Evolutionary conservation across 2,113 vertebrate genomes (phyloP).

Genomic region (Atherinomorus stipes): DNA sequence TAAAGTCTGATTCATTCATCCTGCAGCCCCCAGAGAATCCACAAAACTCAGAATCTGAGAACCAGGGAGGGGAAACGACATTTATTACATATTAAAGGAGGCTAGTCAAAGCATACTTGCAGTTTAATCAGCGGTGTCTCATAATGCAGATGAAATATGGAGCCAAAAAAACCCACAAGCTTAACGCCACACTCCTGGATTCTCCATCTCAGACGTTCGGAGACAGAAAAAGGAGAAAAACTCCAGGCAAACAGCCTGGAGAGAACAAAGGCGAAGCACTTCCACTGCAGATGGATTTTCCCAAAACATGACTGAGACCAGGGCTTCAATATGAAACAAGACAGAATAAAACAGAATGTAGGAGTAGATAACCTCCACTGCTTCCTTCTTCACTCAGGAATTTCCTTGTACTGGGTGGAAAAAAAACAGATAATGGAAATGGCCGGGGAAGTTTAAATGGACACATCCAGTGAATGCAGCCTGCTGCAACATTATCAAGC

Average conservation of each 20-base stretch:
- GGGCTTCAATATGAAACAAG: constrained; percentile 39
- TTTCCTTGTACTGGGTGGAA: neutral
- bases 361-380: constrained; percentile 21
- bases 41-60: constrained; percentile 62
- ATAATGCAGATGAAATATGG: constrained; percentile 70
- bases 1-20: constrained; percentile 70
- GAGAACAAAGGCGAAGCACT: constrained; percentile 66
- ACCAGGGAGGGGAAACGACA: constrained; percentile 30
- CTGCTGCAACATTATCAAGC: constrained; percentile 61
- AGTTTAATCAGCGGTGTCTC: constrained; percentile 72
- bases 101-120: constrained; percentile 54
- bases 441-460: constrained; percentile 55
- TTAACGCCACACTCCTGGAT: constrained; percentile 42
- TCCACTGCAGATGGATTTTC: constrained; percentile 59
- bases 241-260: constrained; percentile 46
- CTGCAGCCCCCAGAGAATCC: constrained; percentile 47
- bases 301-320: constrained; percentile 53
- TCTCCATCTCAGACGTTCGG: constrained; percentile 30
- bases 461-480: constrained; percentile 62
- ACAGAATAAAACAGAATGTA: constrained; percentile 54
- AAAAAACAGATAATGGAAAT: constrained; percentile 53
- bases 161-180: constrained; percentile 62
- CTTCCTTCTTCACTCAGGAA: constrained; percentile 17
- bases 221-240: constrained; percentile 45
- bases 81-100: constrained; percentile 68